Base-by-base conservation (phyloP, 2,113 vertebrate genomes). In the Craseonycteris thonglongyai region DNA sequence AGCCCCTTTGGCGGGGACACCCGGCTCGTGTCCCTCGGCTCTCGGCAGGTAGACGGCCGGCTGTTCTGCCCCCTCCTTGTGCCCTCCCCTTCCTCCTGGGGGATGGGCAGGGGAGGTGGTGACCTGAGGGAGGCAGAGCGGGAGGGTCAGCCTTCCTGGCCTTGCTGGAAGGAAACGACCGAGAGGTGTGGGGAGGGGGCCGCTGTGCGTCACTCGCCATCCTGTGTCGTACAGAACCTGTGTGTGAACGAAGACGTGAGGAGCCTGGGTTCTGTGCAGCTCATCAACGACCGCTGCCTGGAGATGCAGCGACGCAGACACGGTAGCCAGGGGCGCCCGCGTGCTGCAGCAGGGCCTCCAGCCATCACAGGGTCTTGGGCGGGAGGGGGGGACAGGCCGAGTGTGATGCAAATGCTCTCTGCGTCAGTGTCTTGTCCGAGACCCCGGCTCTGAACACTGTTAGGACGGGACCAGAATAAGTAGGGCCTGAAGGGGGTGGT, bases 261-360 rank as follows among this genome's bases (percentile, higher is more conserved):
- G 5, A 95, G 66, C 35, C 95, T 99, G 88, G 98, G 99, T 35
- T 98, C 98, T 38, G 97, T 99, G 66, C 99, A 99, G 94, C 98
- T 98, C 78, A 99, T 99, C 96, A 99, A 99, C 1, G 99, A 99
- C 95, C 99, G 99, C 96, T 99, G 99, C 96, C 92, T 99, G 98
- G 99, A 99, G 98, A 98, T 99, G 99, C 99, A 99, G 90, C 99
- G 99, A 97, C 99, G 98, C 97, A 99, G 99, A 95, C 98, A 98
- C 0, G 99, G 99, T 99, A 97, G 87, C 79, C 19, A 16, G 47
- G 47, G 24, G 56, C 7, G 0, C 30, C 49, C 24, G 30, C 7
- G 35, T 11, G 56, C 47, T 58, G 5, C 4, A 19, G 28, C 21
- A 6, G 30, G 22, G 58, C 35, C 79, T 45, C 28, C 1, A 18